These are phyloP conservation scores for Channa argus DNA, from an alignment of 2,113 vertebrate genomes.

Conservation along the genomic window DNA sequence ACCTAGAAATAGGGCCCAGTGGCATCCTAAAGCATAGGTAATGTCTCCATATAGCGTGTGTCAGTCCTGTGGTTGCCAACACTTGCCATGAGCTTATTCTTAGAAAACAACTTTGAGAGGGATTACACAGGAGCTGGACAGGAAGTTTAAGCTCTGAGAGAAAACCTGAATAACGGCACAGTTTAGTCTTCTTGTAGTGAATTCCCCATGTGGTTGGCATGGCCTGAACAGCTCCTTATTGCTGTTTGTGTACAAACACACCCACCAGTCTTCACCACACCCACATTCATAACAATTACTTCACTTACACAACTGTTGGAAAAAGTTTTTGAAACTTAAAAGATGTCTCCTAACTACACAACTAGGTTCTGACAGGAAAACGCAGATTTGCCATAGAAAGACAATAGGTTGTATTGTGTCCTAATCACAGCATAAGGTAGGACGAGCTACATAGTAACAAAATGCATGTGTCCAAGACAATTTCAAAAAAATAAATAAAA, in stretches of 20 bases:
- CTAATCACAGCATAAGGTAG: not conserved
- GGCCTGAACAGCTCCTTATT: constrained; percentile 65
- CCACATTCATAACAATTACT: constrained; percentile 44
- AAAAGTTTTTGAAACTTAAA: constrained; percentile 25
- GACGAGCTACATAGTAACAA: not conserved
- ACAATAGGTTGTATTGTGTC: not conserved
- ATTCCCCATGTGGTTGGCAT: constrained; percentile 48
- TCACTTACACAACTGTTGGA: constrained; percentile 20
- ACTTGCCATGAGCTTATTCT: constrained; percentile 70
- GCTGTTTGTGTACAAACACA: constrained; percentile 56
- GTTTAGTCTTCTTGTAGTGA: constrained; percentile 30
- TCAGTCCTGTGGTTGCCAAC: constrained; percentile 50
- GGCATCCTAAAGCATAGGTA: constrained; percentile 37
- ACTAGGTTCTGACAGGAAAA: not conserved
- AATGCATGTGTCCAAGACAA: not conserved
- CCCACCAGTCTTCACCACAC: constrained; percentile 42
- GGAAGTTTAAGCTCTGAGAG: constrained; percentile 45
- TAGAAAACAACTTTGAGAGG: constrained; percentile 55
- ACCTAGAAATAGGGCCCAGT: constrained; percentile 23
- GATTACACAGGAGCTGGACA: constrained; percentile 51
- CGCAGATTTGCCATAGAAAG: not conserved
- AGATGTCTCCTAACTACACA: not conserved
- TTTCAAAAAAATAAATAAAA: not conserved
- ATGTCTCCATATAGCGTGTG: constrained; percentile 39
- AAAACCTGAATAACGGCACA: constrained; percentile 38